Evolutionary conservation across 2,113 vertebrate species (phyloP).

Genomic region (Prunella himalayana): DNA sequence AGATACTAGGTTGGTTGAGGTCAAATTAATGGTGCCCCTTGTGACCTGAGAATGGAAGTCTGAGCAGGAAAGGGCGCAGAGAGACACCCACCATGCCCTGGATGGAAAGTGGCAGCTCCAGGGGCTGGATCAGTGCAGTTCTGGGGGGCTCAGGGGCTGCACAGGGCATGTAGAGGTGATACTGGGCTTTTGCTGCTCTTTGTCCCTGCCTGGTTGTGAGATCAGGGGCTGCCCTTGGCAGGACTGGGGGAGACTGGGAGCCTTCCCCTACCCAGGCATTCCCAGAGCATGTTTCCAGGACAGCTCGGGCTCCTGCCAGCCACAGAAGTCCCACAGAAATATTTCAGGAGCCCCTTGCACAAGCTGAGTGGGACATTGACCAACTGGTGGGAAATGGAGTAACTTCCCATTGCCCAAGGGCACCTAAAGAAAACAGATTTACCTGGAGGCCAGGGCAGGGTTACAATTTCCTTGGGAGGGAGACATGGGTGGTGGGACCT

Average conservation of each 20-base stretch:
- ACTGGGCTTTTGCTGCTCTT: neutral
- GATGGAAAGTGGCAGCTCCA: neutral
- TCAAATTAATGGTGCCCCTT: accelerated
- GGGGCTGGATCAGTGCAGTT: neutral
- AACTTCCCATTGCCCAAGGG: constrained; percentile 39
- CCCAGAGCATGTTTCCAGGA: neutral
- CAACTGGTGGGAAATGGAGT: neutral
- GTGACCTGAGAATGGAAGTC: neutral
- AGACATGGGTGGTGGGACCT: neutral
- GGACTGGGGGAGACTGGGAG: accelerated
- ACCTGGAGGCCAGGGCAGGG: neutral
- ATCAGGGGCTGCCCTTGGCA: neutral
- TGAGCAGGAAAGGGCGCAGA: neutral
- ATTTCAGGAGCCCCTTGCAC: neutral
- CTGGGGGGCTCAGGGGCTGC: neutral
- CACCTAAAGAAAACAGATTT: neutral
- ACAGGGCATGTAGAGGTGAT: accelerated
- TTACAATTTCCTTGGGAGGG: neutral
- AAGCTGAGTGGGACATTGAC: neutral
- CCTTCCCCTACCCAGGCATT: neutral
- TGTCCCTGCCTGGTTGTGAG: accelerated
- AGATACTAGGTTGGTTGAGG: neutral
- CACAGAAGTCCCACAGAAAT: neutral
- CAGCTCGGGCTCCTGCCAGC: neutral
- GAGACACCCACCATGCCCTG: neutral